phyloP scores from a whole-genome alignment of 2,888 invertebrate species.

The Gymnocheta viridis region DNA sequence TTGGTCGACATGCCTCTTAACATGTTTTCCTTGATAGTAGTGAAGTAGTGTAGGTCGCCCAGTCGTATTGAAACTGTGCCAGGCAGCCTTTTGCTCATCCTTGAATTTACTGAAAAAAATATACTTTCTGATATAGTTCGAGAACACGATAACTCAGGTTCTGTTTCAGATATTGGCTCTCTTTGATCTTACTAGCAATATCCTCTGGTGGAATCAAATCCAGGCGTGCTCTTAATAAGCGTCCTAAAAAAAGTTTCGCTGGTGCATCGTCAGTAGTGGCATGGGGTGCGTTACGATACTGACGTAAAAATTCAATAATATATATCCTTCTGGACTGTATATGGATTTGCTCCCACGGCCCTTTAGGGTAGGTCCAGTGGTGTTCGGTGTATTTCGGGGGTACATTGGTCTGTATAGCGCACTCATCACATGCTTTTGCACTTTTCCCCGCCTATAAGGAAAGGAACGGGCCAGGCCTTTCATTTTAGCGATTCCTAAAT shows the following conservation, averaged over 20 bases:
- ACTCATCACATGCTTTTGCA: slow-evolving; percentile 35
- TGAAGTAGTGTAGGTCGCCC: too few relatives aligned
- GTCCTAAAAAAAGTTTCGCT: slow-evolving; percentile 11
- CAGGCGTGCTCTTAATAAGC: slow-evolving; percentile 6
- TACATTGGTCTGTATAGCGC: slow-evolving; percentile 23
- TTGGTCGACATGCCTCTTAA: too few relatives aligned
- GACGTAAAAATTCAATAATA: too few relatives aligned
- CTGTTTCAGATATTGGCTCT: not conserved
- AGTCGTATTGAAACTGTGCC: too few relatives aligned
- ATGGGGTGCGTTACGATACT: too few relatives aligned
- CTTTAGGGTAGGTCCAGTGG: slow-evolving; percentile 54
- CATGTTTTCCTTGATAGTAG: too few relatives aligned
- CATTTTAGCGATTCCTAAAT: slow-evolving; percentile 58
- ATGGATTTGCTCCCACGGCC: slow-evolving; percentile 43
- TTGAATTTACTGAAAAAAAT: slow-evolving; percentile 1
- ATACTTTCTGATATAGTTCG: too few relatives aligned
- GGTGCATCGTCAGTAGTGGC: slow-evolving; percentile 49
- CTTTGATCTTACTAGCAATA: not conserved
- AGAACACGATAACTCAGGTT: not conserved
- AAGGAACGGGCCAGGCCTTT: slow-evolving; percentile 41
- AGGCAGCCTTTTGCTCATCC: too few relatives aligned
- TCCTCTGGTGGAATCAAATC: slow-evolving; percentile 6
- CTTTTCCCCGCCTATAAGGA: slow-evolving; percentile 48
- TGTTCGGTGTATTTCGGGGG: slow-evolving; percentile 28
- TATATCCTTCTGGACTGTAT: slow-evolving; percentile 35